phyloP scores from a whole-genome alignment of 2,113 vertebrate species.

The Chiloscyllium plagiosum region DNA sequence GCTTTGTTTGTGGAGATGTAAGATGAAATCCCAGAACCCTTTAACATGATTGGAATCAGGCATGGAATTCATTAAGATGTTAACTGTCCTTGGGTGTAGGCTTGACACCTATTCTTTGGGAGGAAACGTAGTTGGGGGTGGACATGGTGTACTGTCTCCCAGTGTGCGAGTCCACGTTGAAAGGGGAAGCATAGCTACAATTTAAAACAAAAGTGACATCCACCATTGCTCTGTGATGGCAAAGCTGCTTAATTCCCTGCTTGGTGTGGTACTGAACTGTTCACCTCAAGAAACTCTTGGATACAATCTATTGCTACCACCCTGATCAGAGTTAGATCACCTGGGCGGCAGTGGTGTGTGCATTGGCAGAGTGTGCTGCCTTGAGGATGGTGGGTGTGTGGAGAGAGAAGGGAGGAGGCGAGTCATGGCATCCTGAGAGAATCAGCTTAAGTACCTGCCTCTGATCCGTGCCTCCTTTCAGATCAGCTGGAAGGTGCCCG shows the following conservation, averaged over 20 bases:
- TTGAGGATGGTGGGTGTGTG: too few species aligned
- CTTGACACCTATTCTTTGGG: background rate
- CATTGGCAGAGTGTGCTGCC: too few species aligned
- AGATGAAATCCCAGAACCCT: background rate
- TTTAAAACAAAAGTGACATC: background rate
- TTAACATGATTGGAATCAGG: background rate
- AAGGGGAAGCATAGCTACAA: background rate
- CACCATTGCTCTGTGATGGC: background rate
- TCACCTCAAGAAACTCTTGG: background rate
- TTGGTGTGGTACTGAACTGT: background rate
- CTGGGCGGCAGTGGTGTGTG: too few species aligned
- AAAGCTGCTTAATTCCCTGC: background rate
- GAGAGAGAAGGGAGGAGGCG: too few species aligned
- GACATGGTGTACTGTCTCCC: too few species aligned
- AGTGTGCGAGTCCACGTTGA: background rate
- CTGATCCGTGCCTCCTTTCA: background rate
- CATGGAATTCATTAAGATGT: background rate
- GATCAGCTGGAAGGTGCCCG: background rate
- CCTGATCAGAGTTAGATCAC: too few species aligned
- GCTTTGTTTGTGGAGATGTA: background rate
- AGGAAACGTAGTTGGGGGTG: background rate
- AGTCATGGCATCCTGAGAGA: too few species aligned
- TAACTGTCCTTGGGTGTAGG: background rate
- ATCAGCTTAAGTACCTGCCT: background rate
- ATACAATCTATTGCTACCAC: background rate